Conservation (phyloP, 1,140 invertebrate species). For the Tetramorium simillimum region DNA sequence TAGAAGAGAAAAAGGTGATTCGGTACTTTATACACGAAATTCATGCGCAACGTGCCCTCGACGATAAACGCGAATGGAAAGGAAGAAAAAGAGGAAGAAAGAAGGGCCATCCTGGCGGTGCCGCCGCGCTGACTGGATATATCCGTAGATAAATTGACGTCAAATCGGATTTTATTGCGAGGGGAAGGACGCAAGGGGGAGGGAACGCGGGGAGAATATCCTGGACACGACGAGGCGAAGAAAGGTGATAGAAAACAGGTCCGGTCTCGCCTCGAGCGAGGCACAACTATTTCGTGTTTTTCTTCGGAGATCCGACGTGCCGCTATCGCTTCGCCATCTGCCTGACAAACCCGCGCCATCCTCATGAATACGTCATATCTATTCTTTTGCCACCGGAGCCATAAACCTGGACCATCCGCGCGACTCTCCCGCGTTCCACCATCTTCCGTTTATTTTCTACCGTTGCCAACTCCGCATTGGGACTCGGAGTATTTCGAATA, state of each 20-base stretch:
- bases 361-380: conserved; percentile 84
- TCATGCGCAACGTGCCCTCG: conserved; percentile 66
- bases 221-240: conserved; percentile 73
- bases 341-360: conserved; percentile 76
- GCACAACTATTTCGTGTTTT: conserved; percentile 84
- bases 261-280: conserved; percentile 83
- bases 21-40: conserved; percentile 66
- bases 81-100: conserved; percentile 44
- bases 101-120: conserved; percentile 53
- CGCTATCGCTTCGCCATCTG: conserved; percentile 81
- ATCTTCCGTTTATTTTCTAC: conserved; percentile 58
- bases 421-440: conserved; percentile 23
- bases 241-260: conserved; percentile 85
- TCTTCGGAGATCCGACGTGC: conserved; percentile 75
- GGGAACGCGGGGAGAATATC: conserved; percentile 63
- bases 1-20: conserved; percentile 48
- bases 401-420: conserved; percentile 68
- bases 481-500: conserved; percentile 49
- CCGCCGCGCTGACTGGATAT: conserved; percentile 73
- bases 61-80: conserved; percentile 26
- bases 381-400: conserved; percentile 72
- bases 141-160: conserved; percentile 83
- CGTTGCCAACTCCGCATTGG: conserved; percentile 48
- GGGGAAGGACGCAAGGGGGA: conserved; percentile 38
- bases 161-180: conserved; percentile 83